These are phyloP conservation scores for Drosophila bipectinata DNA, from an alignment of 1,140 invertebrate species.

Conservation along the genomic window DNA sequence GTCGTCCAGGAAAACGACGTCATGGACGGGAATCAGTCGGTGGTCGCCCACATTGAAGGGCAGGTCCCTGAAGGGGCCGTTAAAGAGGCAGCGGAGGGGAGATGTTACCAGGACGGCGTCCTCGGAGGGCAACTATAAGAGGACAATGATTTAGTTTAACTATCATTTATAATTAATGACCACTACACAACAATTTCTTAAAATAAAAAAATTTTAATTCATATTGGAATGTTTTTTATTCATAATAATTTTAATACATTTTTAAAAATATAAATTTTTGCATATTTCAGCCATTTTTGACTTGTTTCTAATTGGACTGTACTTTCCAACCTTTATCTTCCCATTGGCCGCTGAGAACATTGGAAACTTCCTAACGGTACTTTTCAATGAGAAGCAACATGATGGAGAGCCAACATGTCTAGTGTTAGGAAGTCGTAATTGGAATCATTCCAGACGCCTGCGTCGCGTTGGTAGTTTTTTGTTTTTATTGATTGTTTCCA, in stretches of 20 bases:
- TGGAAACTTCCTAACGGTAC: background rate
- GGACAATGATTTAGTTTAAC: background rate
- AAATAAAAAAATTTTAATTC: no score
- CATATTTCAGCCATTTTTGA: background rate
- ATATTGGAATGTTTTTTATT: no score
- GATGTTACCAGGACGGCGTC: conserved; percentile 51
- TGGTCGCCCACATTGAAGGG: conserved; percentile 69
- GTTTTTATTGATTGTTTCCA: background rate
- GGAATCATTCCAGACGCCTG: conserved; percentile 55
- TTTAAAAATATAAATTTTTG: background rate
- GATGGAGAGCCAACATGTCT: no score
- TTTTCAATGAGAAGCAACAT: background rate
- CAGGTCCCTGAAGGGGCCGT: conserved; percentile 75
- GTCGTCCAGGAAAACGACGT: conserved; percentile 79
- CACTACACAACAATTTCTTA: no score
- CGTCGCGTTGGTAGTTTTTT: conserved; percentile 32
- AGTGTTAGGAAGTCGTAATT: conserved; percentile 4
- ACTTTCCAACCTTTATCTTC: conserved; percentile 69
- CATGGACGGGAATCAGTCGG: conserved; percentile 72
- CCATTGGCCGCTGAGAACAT: conserved; percentile 79
- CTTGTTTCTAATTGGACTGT: background rate
- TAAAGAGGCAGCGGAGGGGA: conserved; percentile 70
- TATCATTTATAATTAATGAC: no score
- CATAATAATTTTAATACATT: no score
- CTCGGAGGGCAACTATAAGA: conserved; percentile 59